Evolutionary conservation across 2,888 invertebrate genomes (phyloP), one percentile per base, ranked within the genome.

Genomic region (Athalia cordata): DNA sequence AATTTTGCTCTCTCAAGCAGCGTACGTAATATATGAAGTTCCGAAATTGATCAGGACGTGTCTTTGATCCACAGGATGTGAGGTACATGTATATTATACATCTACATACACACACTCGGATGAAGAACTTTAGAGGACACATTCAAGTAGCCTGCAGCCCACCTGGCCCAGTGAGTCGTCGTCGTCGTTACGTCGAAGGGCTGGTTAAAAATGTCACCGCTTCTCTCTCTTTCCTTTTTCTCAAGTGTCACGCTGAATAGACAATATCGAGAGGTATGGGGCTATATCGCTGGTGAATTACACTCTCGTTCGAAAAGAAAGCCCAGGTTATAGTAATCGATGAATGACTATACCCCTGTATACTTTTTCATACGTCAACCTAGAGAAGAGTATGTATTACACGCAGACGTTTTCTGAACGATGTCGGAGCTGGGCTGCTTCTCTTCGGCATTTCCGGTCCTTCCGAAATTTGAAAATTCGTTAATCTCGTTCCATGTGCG

Each of bases 61-160:
- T 13, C 66, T 66, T 66, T 66, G 66, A 66, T 66, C 66, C 66
- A 9, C 49, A 29, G 65, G 65, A 47, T 65, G n/a, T 65, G 8
- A n/a, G 9, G n/a, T n/a, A 47, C 45, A 43, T 29, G 62, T 29
- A 62, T 43, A 29, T 29, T 29, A 29, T 29, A 29, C 62, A 9
- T 29, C 9, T 43, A 43, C 11, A 45, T 64, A 64, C 64, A 6
- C 49, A 66, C 49, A 13, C 49, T 47, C 4, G 3, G 13, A 15
- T 49, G 66, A 49, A 66, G 49, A n/a, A 66, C 66, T 49, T 8
- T 49, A 66, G 29, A 66, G 66, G 66, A 47, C 47, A 66, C 47
- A 66, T 66, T 66, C 49, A 66, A 66, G 66, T 66, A 49, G 49
- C 13, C 49, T 29, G 29, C 29, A 29, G 29, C 29, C 47, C 66